Evolutionary conservation across 2,113 vertebrate genomes (phyloP), one percentile per base, ranked within the genome.

Genomic region (Nycticryphes semicollaris): DNA sequence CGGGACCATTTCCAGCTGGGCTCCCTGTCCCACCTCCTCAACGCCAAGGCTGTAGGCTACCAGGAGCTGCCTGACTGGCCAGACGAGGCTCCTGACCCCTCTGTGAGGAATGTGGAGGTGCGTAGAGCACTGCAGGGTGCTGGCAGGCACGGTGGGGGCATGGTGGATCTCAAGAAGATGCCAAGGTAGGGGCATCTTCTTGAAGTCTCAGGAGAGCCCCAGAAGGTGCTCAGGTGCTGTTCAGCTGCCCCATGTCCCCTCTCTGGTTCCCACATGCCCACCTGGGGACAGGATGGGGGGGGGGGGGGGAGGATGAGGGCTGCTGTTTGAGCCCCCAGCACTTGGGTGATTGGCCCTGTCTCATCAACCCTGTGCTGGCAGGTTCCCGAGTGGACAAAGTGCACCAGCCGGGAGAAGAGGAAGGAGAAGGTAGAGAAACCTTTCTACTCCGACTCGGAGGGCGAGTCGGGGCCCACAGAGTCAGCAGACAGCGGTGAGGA

Each of bases 91-190:
- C 99, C 99, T 0, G 99, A 99, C 88, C 99, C 99, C 50, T 99
- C 99, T 1, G 99, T 99, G 98, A 99, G 99, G 98, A 99, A 99
- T 8, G 99, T 99, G 98, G 99, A 99, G 99, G 99, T 99, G 76
- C 0, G 73, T 89, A 66, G 51, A 47, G n/a, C 53, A 76, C 9
- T 9, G 9, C 1, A 0, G 24, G 70, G 10, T 21, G 27, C 20
- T 54, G 37, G 20, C 17, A 13, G 51, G 25, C 54, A 51, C 20
- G 20, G 31, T 27, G 48, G 23, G 56, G 9, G 45, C 45, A 45
- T 45, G 18, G 45, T 45, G 18, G 45, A 45, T 45, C 45, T 45
- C 45, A 45, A 45, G 45, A 45, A 45, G 45, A 45, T 45, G 45
- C 14, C 19, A 25, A 51, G 47, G 22, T 31, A 24, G 39, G 24